phyloP scores from a whole-genome alignment of 2,797 vertebrate species.

The Gadopsis marmoratus region DNA sequence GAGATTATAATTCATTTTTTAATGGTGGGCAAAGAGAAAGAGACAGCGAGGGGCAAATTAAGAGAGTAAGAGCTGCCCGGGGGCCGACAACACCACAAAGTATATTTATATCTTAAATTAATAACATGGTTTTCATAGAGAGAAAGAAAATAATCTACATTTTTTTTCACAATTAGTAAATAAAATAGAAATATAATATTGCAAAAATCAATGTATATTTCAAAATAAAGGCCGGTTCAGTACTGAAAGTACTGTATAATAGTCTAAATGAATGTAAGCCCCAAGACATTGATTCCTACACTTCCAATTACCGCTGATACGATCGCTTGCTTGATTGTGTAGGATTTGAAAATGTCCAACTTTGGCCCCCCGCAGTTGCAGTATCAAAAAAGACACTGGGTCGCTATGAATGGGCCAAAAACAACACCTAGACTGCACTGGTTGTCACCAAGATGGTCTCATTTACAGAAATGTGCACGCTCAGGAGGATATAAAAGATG shows the following conservation, averaged over 20 bases:
- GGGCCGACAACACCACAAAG: slow-evolving; percentile 14
- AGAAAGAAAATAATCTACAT: slow-evolving; percentile 1
- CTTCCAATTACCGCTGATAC: too few species aligned
- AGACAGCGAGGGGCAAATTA: slow-evolving; percentile 26
- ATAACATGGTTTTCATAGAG: not conserved
- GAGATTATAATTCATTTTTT: slow-evolving; percentile 58
- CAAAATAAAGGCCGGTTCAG: not conserved
- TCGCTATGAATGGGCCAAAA: not conserved
- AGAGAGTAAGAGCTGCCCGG: slow-evolving; percentile 42
- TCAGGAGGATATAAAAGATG: not conserved
- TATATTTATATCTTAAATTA: slow-evolving; percentile 24
- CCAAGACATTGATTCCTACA: too few species aligned
- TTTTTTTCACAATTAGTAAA: not conserved
- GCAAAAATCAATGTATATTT: not conserved
- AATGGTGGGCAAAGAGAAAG: slow-evolving; percentile 44
- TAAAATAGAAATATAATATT: not conserved
- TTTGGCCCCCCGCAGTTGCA: not conserved
- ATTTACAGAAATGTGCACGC: not conserved
- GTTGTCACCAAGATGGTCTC: too few species aligned
- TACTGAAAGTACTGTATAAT: too few species aligned
- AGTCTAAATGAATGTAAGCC: too few species aligned
- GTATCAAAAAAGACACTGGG: not conserved
- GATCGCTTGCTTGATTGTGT: not conserved
- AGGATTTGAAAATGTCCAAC: too few species aligned
- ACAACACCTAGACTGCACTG: not conserved